Percentiles rank a stretch among this genome's conserved stretches.
Conservation (phyloP, 2,797 vertebrate genomes). For the Helicolenus hilgendorfi region DNA sequence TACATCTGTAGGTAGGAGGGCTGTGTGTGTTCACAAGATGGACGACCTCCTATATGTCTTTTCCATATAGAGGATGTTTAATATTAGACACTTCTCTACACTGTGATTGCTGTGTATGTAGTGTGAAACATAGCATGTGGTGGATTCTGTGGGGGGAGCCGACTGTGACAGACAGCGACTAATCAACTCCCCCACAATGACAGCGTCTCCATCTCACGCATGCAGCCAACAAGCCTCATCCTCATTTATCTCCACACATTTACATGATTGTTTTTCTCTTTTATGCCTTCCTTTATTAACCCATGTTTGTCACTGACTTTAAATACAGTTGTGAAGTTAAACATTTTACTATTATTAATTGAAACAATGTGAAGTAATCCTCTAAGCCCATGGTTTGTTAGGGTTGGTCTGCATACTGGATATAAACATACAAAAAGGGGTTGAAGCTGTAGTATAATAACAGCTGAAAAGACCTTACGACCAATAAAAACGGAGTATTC, state of each 20-base stretch:
- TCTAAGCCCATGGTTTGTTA: background rate
- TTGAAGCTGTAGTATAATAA: background rate
- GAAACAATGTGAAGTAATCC: background rate
- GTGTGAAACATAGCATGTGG: slow-evolving; percentile 32
- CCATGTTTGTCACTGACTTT: background rate
- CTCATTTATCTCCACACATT: slow-evolving; percentile 93
- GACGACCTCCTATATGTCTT: background rate
- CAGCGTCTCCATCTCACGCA: slow-evolving; percentile 85
- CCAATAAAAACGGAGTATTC: slow-evolving; percentile 24
- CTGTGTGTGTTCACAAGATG: slow-evolving; percentile 17
- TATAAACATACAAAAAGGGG: too few relatives aligned
- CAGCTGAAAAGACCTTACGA: background rate
- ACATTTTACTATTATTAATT: background rate
- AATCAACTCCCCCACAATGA: slow-evolving; percentile 94
- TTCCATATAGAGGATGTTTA: background rate
- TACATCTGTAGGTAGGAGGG: slow-evolving; percentile 4
- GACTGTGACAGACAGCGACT: slow-evolving; percentile 95
- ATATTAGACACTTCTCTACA: background rate
- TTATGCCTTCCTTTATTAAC: background rate
- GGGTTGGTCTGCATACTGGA: background rate
- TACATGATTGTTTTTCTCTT: slow-evolving; percentile 84
- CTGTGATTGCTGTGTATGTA: slow-evolving; percentile 43
- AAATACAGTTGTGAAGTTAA: background rate
- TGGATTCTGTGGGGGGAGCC: slow-evolving; percentile 44
- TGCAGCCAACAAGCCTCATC: slow-evolving; percentile 91